Conservation (phyloP, 1,140 invertebrate species). For the Drosophila ercepeae region DNA sequence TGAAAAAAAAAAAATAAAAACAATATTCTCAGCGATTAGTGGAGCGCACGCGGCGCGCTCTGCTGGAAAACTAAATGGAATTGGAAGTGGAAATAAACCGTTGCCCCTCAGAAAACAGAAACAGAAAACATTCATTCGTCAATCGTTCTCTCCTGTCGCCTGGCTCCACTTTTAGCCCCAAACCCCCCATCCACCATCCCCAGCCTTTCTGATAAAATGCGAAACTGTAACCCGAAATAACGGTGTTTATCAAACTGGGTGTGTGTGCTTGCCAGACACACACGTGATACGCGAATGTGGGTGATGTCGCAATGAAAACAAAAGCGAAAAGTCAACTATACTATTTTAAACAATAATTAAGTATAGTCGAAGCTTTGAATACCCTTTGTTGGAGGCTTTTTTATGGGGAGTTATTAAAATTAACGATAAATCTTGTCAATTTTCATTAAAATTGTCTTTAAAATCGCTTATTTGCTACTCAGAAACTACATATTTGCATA, state of each 20-base stretch:
- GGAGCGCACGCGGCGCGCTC: conserved; percentile 65
- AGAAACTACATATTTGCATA: too few species aligned
- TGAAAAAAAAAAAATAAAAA: conserved; percentile 10
- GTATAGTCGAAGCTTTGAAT: conserved; percentile 18
- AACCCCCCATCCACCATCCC: neutral
- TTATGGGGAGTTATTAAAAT: too few species aligned
- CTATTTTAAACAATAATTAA: neutral
- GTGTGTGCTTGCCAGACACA: conserved; percentile 37
- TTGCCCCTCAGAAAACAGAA: conserved; percentile 49
- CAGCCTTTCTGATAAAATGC: conserved; percentile 57
- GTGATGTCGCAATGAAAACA: conserved; percentile 29
- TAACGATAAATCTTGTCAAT: too few species aligned
- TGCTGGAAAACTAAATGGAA: conserved; percentile 66
- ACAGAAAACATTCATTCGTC: conserved; percentile 24
- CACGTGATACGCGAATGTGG: conserved; percentile 43
- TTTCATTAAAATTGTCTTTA: too few species aligned
- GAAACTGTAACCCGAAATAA: conserved; percentile 64
- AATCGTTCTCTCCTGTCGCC: conserved; percentile 6
- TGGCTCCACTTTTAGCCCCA: neutral
- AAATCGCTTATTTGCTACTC: too few species aligned
- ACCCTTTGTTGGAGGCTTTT: conserved; percentile 3
- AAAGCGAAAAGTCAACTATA: conserved; percentile 1
- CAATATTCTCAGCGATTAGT: conserved; percentile 38
- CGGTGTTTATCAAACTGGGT: conserved; percentile 44
- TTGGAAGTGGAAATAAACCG: conserved; percentile 16